Conservation (phyloP, 2,113 vertebrate genomes). For the Campylomormyrus numenius region DNA sequence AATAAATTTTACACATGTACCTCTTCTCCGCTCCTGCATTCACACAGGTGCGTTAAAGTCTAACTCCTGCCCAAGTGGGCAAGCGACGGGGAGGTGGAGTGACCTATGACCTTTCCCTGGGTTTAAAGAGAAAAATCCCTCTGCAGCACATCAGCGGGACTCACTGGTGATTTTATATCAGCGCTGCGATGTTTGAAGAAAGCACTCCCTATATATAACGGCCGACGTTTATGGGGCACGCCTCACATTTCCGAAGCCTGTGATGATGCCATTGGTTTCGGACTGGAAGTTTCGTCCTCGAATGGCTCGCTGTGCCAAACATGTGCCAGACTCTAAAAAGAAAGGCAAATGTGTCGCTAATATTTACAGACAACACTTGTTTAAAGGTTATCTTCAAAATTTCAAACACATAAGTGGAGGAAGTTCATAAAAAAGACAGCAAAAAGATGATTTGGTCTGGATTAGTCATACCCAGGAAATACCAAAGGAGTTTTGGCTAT, state of each 20-base stretch:
- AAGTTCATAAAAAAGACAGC: slow-evolving; percentile 27
- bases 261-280: slow-evolving; percentile 48
- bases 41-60: slow-evolving; percentile 37
- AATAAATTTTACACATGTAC: slow-evolving; percentile 58
- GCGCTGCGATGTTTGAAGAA: slow-evolving; percentile 34
- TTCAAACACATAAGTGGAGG: slow-evolving; percentile 32
- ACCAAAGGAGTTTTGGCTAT: not conserved
- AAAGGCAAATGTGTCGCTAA: slow-evolving; percentile 52
- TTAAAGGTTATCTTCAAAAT: slow-evolving; percentile 34
- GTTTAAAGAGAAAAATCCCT: slow-evolving; percentile 14
- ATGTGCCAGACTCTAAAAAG: slow-evolving; percentile 47
- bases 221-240: slow-evolving; percentile 48
- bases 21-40: slow-evolving; percentile 22
- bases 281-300: slow-evolving; percentile 27
- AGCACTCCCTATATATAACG: slow-evolving; percentile 44
- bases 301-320: slow-evolving; percentile 34
- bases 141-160: not conserved
- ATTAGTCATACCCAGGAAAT: not conserved
- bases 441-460: slow-evolving; percentile 15
- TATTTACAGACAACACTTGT: slow-evolving; percentile 43
- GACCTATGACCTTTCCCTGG: slow-evolving; percentile 27
- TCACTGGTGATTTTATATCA: slow-evolving; percentile 23
- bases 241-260: slow-evolving; percentile 46
- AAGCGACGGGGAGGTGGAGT: slow-evolving; percentile 24
- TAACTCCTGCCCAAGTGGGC: slow-evolving; percentile 15